Evolutionary conservation across 2,888 invertebrate species (phyloP).

Genomic region (Leucophenga montana): DNA sequence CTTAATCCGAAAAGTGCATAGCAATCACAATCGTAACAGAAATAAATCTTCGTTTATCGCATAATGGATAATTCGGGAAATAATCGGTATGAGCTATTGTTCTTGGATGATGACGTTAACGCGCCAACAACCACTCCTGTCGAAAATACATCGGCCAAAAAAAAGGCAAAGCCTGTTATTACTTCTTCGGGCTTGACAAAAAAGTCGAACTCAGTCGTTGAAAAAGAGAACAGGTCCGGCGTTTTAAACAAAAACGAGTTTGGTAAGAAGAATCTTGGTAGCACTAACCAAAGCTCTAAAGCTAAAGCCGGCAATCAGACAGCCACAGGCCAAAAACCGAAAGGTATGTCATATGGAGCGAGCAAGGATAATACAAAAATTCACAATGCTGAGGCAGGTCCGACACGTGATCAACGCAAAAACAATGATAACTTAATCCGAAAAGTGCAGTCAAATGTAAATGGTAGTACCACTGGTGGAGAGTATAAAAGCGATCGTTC

Average conservation of each 20-base stretch:
- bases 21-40: background rate
- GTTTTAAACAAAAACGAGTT: conserved; percentile 59
- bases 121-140: conserved; percentile 26
- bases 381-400: conserved; percentile 61
- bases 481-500: conserved; percentile 72
- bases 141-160: conserved; percentile 47
- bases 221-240: conserved; percentile 70
- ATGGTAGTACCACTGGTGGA: conserved; percentile 61
- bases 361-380: conserved; percentile 22
- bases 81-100: conserved; percentile 71
- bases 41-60: conserved; percentile 15
- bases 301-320: background rate
- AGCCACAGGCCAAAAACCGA: conserved; percentile 26
- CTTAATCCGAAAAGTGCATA: background rate
- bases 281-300: conserved; percentile 2
- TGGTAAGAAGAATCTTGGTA: conserved; percentile 35
- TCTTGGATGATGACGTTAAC: conserved; percentile 66
- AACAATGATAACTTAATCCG: conserved; percentile 68
- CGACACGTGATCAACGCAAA: conserved; percentile 79
- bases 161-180: conserved; percentile 45
- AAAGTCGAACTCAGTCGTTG: conserved; percentile 49
- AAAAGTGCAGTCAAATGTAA: conserved; percentile 47
- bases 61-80: conserved; percentile 68
- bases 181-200: background rate
- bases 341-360: background rate